Base-by-base conservation (phyloP, 2,797 vertebrate species). In the Typhlichthys eigenmanni region DNA sequence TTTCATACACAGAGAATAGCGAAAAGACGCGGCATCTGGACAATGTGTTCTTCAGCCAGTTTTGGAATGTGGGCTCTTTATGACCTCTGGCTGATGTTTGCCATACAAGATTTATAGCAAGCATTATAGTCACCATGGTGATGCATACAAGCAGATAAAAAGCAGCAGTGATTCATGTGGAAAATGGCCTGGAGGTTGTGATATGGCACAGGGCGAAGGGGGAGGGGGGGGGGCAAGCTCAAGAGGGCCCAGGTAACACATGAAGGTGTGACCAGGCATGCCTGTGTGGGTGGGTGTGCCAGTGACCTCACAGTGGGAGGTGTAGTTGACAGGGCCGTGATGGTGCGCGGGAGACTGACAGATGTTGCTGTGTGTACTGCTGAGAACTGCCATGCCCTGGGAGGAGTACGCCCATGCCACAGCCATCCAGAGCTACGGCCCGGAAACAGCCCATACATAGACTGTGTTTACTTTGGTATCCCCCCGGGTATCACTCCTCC, bases 361-460 rank as follows among this genome's bases (percentile, higher is more conserved):
- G 53, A 3, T 9, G 29, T 53, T 45, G 24, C 24, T 29, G 24
- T 29, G 4, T 29, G 24, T 29, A 29, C 19, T 10, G 19, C 7
- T 5, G 53, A 64, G 24, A 50, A 62, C 24, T 70, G 74, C 76
- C 84, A 78, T 73, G 14, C 63, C 62, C 62, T 59, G 24, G 67
- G 78, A 76, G 65, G 85, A 80, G 68, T 57, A 57, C 45, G 24
- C 4, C 14, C 12, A 17, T 60, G 55, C 47, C 11, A 34, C 3
- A 11, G 19, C 13, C 64, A 82, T 82, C 75, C 78, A 79, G 74
- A 67, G 56, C 13, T 47, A 14, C 56, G 62, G 38, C 38, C 62
- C 68, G 69, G 85, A 89, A 82, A 71, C 72, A 68, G 55, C 38
- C 78, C 75, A 74, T 55, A 84, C 81, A 86, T 81, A 84, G 76